These are phyloP conservation scores for Danaus melanippus DNA, from an alignment of 1,140 invertebrate genomes.

Conservation along the genomic window DNA sequence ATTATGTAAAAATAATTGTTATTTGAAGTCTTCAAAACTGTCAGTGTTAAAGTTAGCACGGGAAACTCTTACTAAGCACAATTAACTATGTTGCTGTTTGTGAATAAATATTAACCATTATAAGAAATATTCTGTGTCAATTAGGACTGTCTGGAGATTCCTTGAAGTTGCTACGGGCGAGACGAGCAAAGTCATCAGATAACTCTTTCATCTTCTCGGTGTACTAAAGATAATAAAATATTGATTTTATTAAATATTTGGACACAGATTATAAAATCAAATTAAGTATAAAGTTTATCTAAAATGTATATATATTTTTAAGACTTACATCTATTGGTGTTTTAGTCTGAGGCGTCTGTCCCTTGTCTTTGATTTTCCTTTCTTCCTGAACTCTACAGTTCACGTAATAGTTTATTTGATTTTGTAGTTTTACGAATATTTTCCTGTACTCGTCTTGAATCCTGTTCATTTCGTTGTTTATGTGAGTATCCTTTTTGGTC, in stretches of 20 bases:
- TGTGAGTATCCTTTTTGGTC: constrained; percentile 63
- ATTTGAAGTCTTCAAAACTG: too few relatives aligned
- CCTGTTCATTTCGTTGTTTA: constrained; percentile 61
- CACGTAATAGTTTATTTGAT: constrained; percentile 46
- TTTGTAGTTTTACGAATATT: constrained; percentile 59
- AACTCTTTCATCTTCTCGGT: constrained; percentile 50
- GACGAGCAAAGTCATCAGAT: constrained; percentile 47
- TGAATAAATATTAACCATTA: too few relatives aligned
- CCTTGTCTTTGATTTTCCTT: constrained; percentile 24
- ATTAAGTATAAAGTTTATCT: neutral
- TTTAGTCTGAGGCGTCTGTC: constrained; percentile 21
- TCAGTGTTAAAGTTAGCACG: too few relatives aligned
- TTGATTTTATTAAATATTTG: neutral
- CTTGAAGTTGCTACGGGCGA: constrained; percentile 42
- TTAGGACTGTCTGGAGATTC: constrained; percentile 29
- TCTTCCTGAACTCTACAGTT: constrained; percentile 45
- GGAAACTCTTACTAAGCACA: too few relatives aligned
- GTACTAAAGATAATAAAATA: constrained; percentile 33
- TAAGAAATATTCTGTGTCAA: constrained; percentile 11
- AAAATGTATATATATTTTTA: neutral
- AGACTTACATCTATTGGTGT: constrained; percentile 40
- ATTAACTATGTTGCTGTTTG: too few relatives aligned
- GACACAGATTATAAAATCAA: neutral
- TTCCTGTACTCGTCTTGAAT: constrained; percentile 64
- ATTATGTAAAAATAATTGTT: too few relatives aligned